phyloP scores from a whole-genome alignment of 1,140 invertebrate species.

The Microplitis mediator region DNA sequence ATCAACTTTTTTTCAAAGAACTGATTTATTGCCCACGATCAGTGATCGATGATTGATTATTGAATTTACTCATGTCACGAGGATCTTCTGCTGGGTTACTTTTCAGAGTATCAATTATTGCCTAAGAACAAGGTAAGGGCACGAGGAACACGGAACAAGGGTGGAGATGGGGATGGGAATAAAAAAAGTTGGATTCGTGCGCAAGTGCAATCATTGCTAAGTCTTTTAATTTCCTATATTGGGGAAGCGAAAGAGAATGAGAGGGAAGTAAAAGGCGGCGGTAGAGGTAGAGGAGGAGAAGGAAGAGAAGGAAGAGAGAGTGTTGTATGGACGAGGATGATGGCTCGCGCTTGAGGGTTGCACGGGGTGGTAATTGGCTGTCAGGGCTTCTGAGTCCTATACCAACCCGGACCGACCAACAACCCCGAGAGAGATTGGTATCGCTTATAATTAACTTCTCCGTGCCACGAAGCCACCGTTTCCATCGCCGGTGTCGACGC shows the following conservation, averaged over 20 bases:
- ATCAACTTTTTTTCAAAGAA: too few relatives aligned
- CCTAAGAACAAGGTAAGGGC: conserved; percentile 29
- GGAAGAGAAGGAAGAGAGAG: conserved; percentile 18
- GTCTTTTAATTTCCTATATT: conserved; percentile 47
- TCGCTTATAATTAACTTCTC: conserved; percentile 66
- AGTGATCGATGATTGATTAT: too few relatives aligned
- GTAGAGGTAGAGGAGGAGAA: conserved; percentile 1
- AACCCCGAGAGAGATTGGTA: conserved; percentile 64
- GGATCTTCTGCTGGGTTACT: too few relatives aligned
- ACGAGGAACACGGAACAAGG: neutral
- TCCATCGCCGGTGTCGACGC: conserved; percentile 49
- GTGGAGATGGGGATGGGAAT: conserved; percentile 18
- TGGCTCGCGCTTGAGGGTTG: conserved; percentile 50
- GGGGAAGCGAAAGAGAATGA: conserved; percentile 25
- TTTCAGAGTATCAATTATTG: conserved; percentile 44
- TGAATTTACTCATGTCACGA: too few relatives aligned
- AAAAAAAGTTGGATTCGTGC: conserved; percentile 11
- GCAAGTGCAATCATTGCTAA: conserved; percentile 38
- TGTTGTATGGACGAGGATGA: conserved; percentile 34
- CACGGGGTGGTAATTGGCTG: conserved; percentile 63
- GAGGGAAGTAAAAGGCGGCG: neutral
- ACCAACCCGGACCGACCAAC: conserved; percentile 53
- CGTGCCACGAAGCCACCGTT: conserved; percentile 62
- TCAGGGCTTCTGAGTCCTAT: conserved; percentile 61
- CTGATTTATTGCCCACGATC: too few relatives aligned